Evolutionary conservation across 2,888 invertebrate genomes (phyloP).

Genomic region (Allacma fusca): DNA sequence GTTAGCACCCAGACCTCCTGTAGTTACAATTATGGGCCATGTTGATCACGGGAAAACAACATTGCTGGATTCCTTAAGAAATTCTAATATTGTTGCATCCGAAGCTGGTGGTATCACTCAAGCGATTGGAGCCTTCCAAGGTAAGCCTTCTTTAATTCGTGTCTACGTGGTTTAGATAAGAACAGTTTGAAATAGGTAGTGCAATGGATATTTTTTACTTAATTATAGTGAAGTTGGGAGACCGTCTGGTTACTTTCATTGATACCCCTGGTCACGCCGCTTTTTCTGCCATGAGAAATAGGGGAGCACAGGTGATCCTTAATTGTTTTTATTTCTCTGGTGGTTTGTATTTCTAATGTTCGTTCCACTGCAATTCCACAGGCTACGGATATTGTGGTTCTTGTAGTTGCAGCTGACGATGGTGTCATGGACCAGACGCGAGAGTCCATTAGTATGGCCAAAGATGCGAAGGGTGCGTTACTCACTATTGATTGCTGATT

Average conservation of each 20-base stretch:
- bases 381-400: slow-evolving; percentile 89
- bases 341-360: too few species aligned
- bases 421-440: slow-evolving; percentile 98
- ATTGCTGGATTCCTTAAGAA: slow-evolving; percentile 84
- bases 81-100: slow-evolving; percentile 83
- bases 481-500: too few species aligned
- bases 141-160: too few species aligned
- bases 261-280: slow-evolving; percentile 99
- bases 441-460: slow-evolving; percentile 88
- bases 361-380: slow-evolving; percentile 19
- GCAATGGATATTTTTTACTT: too few species aligned
- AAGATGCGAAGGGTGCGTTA: slow-evolving; percentile 74
- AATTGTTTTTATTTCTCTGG: not conserved
- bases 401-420: slow-evolving; percentile 98
- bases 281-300: slow-evolving; percentile 89
- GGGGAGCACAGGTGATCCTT: slow-evolving; percentile 80
- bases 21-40: slow-evolving; percentile 99
- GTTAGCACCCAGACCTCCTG: slow-evolving; percentile 82
- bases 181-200: too few species aligned
- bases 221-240: slow-evolving; percentile 72
- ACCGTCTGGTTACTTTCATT: slow-evolving; percentile 87
- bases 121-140: slow-evolving; percentile 97
- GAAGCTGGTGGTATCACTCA: slow-evolving; percentile 99
- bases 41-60: slow-evolving; percentile 98
- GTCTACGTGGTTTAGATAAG: too few species aligned